A percentile compares a stretch with the other conserved stretches of the same genome.
Evolutionary conservation across 2,797 vertebrate species (phyloP).

Genomic region (Centropyge bicolor): DNA sequence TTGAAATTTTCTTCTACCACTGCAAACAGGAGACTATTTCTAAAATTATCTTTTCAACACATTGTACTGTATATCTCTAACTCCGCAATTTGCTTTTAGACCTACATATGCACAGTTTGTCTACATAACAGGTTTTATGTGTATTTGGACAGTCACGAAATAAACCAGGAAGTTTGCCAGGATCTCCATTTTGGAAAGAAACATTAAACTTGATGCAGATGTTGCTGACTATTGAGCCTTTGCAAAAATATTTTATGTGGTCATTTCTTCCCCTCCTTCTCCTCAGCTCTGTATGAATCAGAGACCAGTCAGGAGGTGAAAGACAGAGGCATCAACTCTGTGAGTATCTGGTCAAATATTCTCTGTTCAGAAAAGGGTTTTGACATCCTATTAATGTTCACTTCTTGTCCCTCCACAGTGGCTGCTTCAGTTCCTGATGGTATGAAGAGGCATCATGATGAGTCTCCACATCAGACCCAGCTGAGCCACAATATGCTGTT

Average conservation of each 20-base stretch:
- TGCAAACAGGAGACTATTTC: neutral
- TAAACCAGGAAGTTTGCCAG: neutral
- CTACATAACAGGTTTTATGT: neutral
- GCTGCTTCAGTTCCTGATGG: slow-evolving; percentile 81
- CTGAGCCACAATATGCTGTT: neutral
- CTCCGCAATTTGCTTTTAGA: neutral
- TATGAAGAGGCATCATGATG: slow-evolving; percentile 70
- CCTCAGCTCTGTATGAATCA: slow-evolving; percentile 82
- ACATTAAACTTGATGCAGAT: neutral
- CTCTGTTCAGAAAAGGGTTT: neutral
- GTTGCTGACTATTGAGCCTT: slow-evolving; percentile 9
- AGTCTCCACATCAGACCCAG: slow-evolving; percentile 27
- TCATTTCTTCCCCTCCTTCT: slow-evolving; percentile 46
- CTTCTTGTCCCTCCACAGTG: slow-evolving; percentile 73
- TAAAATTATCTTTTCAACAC: neutral
- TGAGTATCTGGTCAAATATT: slow-evolving; percentile 72
- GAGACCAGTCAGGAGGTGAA: slow-evolving; percentile 83
- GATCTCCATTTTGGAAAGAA: slow-evolving; percentile 2
- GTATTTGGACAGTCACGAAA: neutral
- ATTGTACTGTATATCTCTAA: neutral
- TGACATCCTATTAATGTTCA: slow-evolving; percentile 11
- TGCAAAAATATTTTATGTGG: neutral
- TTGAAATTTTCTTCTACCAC: neutral
- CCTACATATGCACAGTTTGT: neutral
- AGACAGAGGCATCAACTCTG: slow-evolving; percentile 82